Evolutionary conservation across 2,113 vertebrate species (phyloP), one percentile per base, ranked within the genome.

Genomic region (Nipponia nippon): DNA sequence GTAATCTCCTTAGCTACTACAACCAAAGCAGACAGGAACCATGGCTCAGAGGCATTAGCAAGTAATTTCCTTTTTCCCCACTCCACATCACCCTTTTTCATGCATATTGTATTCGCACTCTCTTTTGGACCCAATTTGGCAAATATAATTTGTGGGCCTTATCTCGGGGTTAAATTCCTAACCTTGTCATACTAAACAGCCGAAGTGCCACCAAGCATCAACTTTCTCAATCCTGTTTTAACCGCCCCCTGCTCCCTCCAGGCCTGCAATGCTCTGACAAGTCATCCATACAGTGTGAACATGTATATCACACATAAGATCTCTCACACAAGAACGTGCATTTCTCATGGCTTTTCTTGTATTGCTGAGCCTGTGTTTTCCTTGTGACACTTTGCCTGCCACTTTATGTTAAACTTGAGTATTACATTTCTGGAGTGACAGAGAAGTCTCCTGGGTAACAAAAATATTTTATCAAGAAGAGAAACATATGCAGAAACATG

Each of bases 241-340:
- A 42, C 8, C 4, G 22, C 3, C 8, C 9, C 12, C 36, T 66
- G 16, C 49, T 61, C 38, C 38, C 44, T 36, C 34, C 11, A 86
- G 40, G 18, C 10, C 40, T 49, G 25, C 40, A 77, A 3, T 36
- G 27, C 42, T 81, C 62, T 94, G 80, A 20, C 29, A 70, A 62
- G 50, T 56, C 67, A 92, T 36, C 49, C 20, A 5, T 23, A n/a
- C 5, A 44, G 7, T 42, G 40, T 73, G 62, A 53, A 58, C 19
- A 22, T 7, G 3, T 29, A 29, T 46, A 46, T 49, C 63, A 58
- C 62, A 32, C 3, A 0, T 52, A 87, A 85, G 53, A 49, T 26
- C n/a, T 59, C 65, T 82, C 76, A 65, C 0, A 1, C 22, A 66
- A 61, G 36, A 69, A 59, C 0, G 0, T 66, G 25, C 11, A 38